Conservation (phyloP, 2,113 vertebrate genomes). For the Pachyramphus minor region DNA sequence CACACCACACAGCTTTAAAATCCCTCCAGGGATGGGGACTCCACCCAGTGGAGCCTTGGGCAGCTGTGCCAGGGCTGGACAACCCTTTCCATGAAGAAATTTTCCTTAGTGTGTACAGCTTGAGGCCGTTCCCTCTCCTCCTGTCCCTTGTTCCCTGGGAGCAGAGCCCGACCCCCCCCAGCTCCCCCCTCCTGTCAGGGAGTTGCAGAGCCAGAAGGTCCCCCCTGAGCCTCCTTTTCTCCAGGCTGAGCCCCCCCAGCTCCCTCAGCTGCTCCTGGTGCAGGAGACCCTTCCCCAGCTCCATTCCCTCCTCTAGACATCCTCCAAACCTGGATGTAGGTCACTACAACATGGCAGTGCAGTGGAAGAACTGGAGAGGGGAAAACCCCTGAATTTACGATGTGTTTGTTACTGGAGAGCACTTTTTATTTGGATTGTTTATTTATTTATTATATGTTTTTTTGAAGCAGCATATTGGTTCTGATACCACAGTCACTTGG, state of each 20-base stretch:
- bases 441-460: background rate
- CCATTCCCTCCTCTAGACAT: fast-evolving
- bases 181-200: background rate
- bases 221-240: background rate
- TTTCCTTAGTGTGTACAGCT: fast-evolving
- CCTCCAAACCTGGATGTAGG: background rate
- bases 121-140: background rate
- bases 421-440: background rate
- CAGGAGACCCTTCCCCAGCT: background rate
- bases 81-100: fast-evolving
- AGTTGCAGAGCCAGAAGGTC: background rate
- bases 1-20: fast-evolving
- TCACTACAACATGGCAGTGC: background rate
- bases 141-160: background rate
- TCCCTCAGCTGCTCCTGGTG: fast-evolving
- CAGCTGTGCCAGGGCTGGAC: background rate
- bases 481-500: background rate
- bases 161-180: background rate
- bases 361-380: background rate
- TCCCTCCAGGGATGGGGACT: background rate
- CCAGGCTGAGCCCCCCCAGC: background rate
- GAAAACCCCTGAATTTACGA: fast-evolving
- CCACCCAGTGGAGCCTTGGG: no score
- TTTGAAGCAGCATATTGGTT: background rate
- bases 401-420: background rate